Evolutionary conservation across 2,113 vertebrate species (phyloP).

Genomic region (Chaetura pelagica): DNA sequence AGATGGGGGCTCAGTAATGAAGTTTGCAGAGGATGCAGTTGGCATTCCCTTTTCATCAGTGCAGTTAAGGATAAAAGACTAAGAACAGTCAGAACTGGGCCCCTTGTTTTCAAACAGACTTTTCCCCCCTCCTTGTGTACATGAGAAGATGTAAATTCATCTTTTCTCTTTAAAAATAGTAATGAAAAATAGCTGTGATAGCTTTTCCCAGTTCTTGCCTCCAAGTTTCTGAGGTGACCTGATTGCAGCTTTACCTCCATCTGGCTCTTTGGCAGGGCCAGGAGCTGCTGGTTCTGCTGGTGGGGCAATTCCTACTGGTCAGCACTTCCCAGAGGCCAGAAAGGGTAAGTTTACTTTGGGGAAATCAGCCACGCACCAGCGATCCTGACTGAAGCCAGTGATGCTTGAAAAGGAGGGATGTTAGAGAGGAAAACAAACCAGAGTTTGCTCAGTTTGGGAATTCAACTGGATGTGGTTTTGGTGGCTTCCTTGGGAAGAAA

Average conservation of each 20-base stretch:
- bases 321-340: slow-evolving; percentile 6
- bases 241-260: slow-evolving; percentile 6
- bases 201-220: slow-evolving; percentile 14
- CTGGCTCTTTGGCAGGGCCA: slow-evolving; percentile 12
- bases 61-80: not conserved
- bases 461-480: not conserved
- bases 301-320: not conserved
- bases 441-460: not conserved
- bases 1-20: not conserved
- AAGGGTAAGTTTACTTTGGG: not conserved
- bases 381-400: rapidly evolving
- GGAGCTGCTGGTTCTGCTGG: not conserved
- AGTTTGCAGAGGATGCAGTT: not conserved
- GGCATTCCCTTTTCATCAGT: not conserved
- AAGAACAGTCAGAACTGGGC: not conserved
- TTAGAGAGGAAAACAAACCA: not conserved
- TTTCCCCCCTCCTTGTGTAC: not conserved
- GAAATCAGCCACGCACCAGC: not conserved
- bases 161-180: not conserved
- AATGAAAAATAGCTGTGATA: not conserved
- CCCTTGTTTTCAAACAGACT: not conserved
- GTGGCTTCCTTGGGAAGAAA: not conserved
- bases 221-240: not conserved
- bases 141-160: not conserved
- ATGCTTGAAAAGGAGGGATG: not conserved